Percentiles rank a stretch among this genome's conserved stretches.
These are phyloP conservation scores for Agriotes lineatus DNA, from an alignment of 2,888 invertebrate species.

Conservation along the genomic window DNA sequence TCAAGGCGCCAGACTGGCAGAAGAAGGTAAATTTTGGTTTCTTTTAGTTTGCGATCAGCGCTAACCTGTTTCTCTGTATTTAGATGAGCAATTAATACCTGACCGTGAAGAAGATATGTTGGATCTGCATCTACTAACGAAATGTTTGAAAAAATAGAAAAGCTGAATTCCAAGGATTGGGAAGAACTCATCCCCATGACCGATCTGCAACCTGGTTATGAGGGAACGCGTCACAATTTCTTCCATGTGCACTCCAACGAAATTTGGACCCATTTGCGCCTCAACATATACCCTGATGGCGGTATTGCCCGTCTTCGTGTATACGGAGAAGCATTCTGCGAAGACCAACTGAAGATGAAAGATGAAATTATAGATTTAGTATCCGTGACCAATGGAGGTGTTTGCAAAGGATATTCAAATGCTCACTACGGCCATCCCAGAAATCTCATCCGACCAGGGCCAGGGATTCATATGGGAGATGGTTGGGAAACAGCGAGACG, in stretches of 20 bases:
- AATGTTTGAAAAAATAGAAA: constrained; percentile 66
- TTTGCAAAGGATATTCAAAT: constrained; percentile 71
- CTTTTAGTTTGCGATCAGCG: neutral
- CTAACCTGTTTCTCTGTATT: constrained; percentile 40
- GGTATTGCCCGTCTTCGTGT: constrained; percentile 74
- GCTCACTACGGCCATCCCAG: constrained; percentile 76
- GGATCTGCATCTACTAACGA: constrained; percentile 68
- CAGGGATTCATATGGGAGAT: constrained; percentile 71
- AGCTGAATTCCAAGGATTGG: constrained; percentile 70
- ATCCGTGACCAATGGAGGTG: constrained; percentile 69
- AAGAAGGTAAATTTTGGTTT: constrained; percentile 65
- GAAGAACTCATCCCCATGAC: constrained; percentile 70
- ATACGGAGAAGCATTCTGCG: constrained; percentile 67
- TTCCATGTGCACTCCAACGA: constrained; percentile 69
- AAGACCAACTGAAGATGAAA: constrained; percentile 53
- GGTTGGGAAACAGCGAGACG: constrained; percentile 78
- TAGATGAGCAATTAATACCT: constrained; percentile 68
- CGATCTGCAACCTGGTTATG: constrained; percentile 69
- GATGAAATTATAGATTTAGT: constrained; percentile 68
- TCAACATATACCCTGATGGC: constrained; percentile 76
- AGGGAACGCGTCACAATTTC: constrained; percentile 72
- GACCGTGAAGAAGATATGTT: constrained; percentile 63
- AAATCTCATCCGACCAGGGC: constrained; percentile 70
- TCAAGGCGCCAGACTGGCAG: constrained; percentile 70
- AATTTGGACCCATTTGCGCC: constrained; percentile 71